Percentiles rank a stretch among this genome's conserved stretches.
phyloP scores from a whole-genome alignment of 2,113 vertebrate genomes.

The Pseudonaja textilis region DNA sequence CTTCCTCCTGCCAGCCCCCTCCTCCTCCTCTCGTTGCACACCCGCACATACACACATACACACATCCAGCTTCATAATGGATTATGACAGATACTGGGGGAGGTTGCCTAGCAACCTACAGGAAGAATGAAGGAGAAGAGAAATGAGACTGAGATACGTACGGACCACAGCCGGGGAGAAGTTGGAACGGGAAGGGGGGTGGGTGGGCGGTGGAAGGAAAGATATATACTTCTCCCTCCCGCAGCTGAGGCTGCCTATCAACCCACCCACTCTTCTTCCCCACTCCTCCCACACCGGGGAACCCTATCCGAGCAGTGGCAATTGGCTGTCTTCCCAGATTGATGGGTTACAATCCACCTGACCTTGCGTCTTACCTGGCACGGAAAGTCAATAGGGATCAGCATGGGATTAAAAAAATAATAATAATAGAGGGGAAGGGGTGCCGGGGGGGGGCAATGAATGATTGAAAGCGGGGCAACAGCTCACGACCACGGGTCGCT shows the following conservation, averaged over 20 bases:
- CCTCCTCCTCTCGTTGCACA: background rate
- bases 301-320: background rate
- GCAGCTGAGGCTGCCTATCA: background rate
- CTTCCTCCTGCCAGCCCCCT: conserved; percentile 4
- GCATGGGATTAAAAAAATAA: background rate
- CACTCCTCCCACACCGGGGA: background rate
- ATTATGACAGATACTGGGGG: conserved; percentile 37
- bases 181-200: background rate
- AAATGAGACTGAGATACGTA: conserved; percentile 31
- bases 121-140: conserved; percentile 1
- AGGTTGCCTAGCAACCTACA: conserved; percentile 35
- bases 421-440: background rate
- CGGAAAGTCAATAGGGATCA: background rate
- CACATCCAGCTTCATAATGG: conserved; percentile 18
- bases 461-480: background rate
- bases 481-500: background rate
- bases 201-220: too few species aligned
- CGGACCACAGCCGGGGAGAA: background rate
- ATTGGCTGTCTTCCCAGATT: conserved; percentile 9
- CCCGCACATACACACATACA: too few species aligned
- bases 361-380: background rate
- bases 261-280: background rate
- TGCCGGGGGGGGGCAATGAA: background rate
- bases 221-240: too few species aligned
- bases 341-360: conserved; percentile 1